A percentile compares a stretch with the other conserved stretches of the same genome.
Conservation (phyloP, 2,888 invertebrate genomes). For the Drosophila affinis region DNA sequence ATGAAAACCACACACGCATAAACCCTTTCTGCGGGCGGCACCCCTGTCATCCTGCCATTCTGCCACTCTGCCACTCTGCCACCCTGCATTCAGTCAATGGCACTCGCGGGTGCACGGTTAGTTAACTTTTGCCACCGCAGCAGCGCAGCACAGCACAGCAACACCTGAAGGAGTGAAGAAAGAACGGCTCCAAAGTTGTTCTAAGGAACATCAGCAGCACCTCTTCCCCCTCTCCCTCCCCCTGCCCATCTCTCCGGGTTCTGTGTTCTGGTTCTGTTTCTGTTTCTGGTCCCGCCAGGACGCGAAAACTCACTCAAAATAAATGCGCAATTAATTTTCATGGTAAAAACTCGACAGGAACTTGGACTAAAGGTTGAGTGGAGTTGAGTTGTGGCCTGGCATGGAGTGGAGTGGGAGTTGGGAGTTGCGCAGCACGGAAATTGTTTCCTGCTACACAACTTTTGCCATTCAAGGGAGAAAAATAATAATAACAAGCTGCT, state of each 20-base stretch:
- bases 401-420: slow-evolving; percentile 11
- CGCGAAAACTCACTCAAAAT: slow-evolving; percentile 67
- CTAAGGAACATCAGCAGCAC: slow-evolving; percentile 5
- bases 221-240: neutral
- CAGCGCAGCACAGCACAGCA: neutral
- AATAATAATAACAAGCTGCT: slow-evolving; percentile 50
- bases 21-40: slow-evolving; percentile 6
- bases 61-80: neutral
- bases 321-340: slow-evolving; percentile 78
- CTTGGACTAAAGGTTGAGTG: slow-evolving; percentile 43
- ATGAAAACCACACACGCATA: slow-evolving; percentile 18
- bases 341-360: slow-evolving; percentile 57
- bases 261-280: slow-evolving; percentile 1
- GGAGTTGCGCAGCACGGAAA: slow-evolving; percentile 25
- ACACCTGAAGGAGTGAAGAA: slow-evolving; percentile 4
- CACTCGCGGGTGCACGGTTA: slow-evolving; percentile 36
- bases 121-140: slow-evolving; percentile 32
- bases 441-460: slow-evolving; percentile 61
- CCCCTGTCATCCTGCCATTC: no score
- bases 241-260: neutral
- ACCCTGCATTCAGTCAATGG: slow-evolving; percentile 21
- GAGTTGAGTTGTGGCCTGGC: slow-evolving; percentile 3
- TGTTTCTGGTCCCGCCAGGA: slow-evolving; percentile 21
- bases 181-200: slow-evolving; percentile 28
- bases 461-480: slow-evolving; percentile 57